A percentile compares a stretch with the other conserved stretches of the same genome.
These are phyloP conservation scores for Musca domestica DNA, from an alignment of 1,140 invertebrate species.

Conservation along the genomic window DNA sequence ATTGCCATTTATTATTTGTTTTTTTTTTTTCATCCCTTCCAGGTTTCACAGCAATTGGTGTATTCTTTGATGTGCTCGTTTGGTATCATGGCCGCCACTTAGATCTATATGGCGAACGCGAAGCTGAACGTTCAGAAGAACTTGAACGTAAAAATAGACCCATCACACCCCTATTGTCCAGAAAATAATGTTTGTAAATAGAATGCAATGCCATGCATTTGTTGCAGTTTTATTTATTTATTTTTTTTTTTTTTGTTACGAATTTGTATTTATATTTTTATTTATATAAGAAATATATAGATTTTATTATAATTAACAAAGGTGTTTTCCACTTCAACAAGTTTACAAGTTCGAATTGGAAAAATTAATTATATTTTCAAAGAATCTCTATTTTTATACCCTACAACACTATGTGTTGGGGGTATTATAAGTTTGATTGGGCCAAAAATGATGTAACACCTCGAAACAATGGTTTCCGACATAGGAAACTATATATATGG, in stretches of 20 bases:
- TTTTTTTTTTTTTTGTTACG: not conserved
- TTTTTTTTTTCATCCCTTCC: slow-evolving; percentile 34
- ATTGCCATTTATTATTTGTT: too few species aligned
- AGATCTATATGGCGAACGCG: slow-evolving; percentile 61
- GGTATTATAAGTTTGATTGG: too few species aligned
- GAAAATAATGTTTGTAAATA: slow-evolving; percentile 27
- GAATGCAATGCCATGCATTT: too few species aligned
- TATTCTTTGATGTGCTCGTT: slow-evolving; percentile 60
- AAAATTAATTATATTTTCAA: too few species aligned
- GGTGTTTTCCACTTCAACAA: too few species aligned
- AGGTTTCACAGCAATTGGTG: slow-evolving; percentile 59
- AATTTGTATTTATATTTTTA: slow-evolving; percentile 1
- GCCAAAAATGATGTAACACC: too few species aligned
- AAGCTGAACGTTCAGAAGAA: slow-evolving; percentile 46
- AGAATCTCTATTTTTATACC: too few species aligned
- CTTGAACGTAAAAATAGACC: slow-evolving; percentile 35
- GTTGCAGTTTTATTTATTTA: too few species aligned
- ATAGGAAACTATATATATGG: too few species aligned
- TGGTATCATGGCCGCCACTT: slow-evolving; percentile 61
- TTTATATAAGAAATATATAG: not conserved
- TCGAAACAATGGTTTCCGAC: too few species aligned
- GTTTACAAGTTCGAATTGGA: too few species aligned
- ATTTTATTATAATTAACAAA: not conserved
- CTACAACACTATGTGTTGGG: too few species aligned
- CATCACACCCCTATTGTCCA: slow-evolving; percentile 43